These are phyloP conservation scores for Microplitis mediator DNA, from an alignment of 1,140 invertebrate species.

Conservation along the genomic window DNA sequence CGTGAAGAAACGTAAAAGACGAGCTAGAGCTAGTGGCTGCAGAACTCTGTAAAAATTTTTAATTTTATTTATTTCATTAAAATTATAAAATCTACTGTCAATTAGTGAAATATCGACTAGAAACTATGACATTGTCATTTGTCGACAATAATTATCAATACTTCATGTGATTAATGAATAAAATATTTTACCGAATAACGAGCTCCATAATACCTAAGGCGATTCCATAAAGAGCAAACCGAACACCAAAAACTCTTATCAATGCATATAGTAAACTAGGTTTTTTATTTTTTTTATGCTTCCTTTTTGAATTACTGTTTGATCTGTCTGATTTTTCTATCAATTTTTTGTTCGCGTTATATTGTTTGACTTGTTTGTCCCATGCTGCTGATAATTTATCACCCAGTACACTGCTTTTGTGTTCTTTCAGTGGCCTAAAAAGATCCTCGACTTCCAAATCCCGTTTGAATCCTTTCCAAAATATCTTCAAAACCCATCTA, in stretches of 20 bases:
- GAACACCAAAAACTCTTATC: constrained; percentile 62
- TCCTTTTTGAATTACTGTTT: constrained; percentile 17
- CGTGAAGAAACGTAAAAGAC: constrained; percentile 73
- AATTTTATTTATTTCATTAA: constrained; percentile 57
- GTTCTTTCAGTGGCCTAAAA: constrained; percentile 68
- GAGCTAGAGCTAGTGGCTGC: constrained; percentile 73
- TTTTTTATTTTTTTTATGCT: constrained; percentile 41
- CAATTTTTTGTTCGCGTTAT: not conserved
- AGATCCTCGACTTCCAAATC: constrained; percentile 73
- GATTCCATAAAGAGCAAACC: constrained; percentile 62
- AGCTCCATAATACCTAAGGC: constrained; percentile 62
- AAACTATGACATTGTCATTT: too few species aligned
- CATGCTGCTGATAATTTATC: constrained; percentile 53
- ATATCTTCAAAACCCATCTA: constrained; percentile 70
- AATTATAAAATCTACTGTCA: too few species aligned
- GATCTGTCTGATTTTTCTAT: not conserved
- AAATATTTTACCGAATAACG: constrained; percentile 58
- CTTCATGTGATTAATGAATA: not conserved
- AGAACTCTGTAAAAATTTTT: constrained; percentile 76
- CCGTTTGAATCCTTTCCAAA: constrained; percentile 69
- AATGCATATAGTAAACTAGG: constrained; percentile 65
- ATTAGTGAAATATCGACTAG: too few species aligned
- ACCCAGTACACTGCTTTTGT: constrained; percentile 60
- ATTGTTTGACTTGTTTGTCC: constrained; percentile 44
- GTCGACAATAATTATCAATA: not conserved